Evolutionary conservation across 2,888 invertebrate species (phyloP).

Genomic region (Physocephala rufipes): DNA sequence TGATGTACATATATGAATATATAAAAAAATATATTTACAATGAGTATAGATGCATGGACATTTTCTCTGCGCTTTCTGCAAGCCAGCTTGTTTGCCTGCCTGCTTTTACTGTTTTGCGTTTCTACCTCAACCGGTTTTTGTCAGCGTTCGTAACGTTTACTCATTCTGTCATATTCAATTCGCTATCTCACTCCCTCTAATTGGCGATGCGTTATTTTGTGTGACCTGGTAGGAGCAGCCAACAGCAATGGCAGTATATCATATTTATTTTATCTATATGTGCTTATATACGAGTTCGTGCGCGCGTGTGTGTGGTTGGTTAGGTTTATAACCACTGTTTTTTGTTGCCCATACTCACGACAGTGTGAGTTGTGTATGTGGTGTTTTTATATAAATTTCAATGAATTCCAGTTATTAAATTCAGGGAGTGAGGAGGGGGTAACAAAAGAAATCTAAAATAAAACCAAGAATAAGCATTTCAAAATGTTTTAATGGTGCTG

Average conservation of each 20-base stretch:
- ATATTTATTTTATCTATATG: background rate
- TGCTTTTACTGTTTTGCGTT: too few species aligned
- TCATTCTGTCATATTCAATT: background rate
- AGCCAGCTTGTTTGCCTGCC: too few species aligned
- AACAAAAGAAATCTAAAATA: background rate
- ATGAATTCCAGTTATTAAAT: constrained; percentile 34
- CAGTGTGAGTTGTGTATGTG: background rate
- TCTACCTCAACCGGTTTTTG: constrained; percentile 2
- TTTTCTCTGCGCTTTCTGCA: background rate
- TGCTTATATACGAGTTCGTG: background rate
- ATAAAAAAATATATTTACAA: background rate
- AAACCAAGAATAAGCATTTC: background rate
- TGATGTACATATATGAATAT: background rate
- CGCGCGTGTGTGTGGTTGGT: constrained; percentile 7
- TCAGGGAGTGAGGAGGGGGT: too few species aligned
- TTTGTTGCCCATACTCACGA: too few species aligned
- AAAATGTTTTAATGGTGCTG: constrained; percentile 31
- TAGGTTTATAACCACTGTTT: too few species aligned
- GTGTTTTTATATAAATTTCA: constrained; percentile 25
- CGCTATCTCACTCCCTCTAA: background rate
- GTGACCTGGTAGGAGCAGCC: background rate
- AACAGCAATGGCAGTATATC: background rate
- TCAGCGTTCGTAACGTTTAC: background rate
- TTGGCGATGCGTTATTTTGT: background rate
- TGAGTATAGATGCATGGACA: background rate